Evolutionary conservation across 2,113 vertebrate species (phyloP).

Genomic region (Shinisaurus crocodilurus): DNA sequence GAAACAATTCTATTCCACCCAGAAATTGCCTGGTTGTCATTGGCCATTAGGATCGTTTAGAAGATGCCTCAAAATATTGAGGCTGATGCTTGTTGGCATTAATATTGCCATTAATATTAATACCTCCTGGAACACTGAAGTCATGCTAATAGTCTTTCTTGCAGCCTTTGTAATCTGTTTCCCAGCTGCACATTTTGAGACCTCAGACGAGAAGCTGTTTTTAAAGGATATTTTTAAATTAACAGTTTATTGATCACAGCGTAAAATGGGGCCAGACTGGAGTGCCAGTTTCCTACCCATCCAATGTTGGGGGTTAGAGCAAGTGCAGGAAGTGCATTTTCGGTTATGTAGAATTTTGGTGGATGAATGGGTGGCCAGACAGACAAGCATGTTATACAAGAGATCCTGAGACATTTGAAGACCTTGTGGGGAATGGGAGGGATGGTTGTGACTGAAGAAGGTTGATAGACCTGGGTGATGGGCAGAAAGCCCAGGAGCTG

Average conservation of each 20-base stretch:
- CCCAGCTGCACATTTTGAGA: background rate
- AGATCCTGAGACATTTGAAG: background rate
- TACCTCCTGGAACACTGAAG: background rate
- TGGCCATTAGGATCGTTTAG: slow-evolving; percentile 44
- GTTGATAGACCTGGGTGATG: background rate
- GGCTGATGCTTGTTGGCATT: slow-evolving; percentile 24
- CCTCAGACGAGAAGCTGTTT: background rate
- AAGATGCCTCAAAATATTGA: background rate
- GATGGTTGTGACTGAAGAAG: too few species aligned
- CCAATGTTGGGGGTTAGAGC: background rate
- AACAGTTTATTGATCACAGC: background rate
- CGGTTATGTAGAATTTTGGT: too few species aligned
- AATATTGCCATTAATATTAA: slow-evolving; percentile 8
- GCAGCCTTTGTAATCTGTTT: fast-evolving
- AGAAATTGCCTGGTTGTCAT: slow-evolving; percentile 35
- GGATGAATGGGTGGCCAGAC: background rate
- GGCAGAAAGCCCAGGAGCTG: background rate
- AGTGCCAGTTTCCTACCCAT: slow-evolving; percentile 2
- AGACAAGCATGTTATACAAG: background rate
- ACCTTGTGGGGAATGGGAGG: too few species aligned
- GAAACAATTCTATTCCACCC: slow-evolving; percentile 3
- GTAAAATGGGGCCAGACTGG: slow-evolving; percentile 49
- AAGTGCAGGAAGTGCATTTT: fast-evolving
- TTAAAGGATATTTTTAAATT: slow-evolving; percentile 25
- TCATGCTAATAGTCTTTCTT: background rate